A percentile compares a stretch with the other conserved stretches of the same genome.
Evolutionary conservation across 1,140 invertebrate genomes (phyloP).

Genomic region (Thereuonema tuberculata): DNA sequence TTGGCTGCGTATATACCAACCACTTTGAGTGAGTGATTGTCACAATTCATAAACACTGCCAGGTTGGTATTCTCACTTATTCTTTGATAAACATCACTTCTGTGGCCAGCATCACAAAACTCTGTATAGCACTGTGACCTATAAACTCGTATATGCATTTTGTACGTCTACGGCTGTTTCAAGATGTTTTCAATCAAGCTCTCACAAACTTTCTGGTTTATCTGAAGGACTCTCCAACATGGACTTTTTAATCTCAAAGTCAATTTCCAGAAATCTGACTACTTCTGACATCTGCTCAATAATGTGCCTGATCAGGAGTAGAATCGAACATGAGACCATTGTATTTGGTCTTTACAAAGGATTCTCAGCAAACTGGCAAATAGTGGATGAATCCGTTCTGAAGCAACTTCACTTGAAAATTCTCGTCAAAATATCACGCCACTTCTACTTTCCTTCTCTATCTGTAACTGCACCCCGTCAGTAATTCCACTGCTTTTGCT

Average conservation of each 20-base stretch:
- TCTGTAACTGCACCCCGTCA: neutral
- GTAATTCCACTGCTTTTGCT: too few relatives aligned
- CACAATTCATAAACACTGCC: neutral
- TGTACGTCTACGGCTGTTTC: neutral
- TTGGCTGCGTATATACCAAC: neutral
- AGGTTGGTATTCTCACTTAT: neutral
- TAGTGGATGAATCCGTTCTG: constrained; percentile 10
- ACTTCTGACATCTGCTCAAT: too few relatives aligned
- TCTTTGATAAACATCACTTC: neutral
- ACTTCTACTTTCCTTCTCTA: neutral
- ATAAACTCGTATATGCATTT: neutral
- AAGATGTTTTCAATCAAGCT: neutral
- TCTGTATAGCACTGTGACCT: neutral
- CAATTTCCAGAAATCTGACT: too few relatives aligned
- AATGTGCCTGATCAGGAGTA: neutral
- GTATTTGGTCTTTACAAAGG: constrained; percentile 2
- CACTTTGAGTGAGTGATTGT: neutral
- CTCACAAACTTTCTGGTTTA: neutral
- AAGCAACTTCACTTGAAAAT: constrained; percentile 4
- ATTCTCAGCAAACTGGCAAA: neutral
- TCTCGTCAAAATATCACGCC: constrained; percentile 5
- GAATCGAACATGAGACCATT: constrained; percentile 9
- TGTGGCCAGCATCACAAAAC: neutral
- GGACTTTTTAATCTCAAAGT: neutral
- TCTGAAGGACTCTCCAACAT: constrained; percentile 4